These are phyloP conservation scores for Mystacides longicornis DNA, from an alignment of 2,888 invertebrate species.

Conservation along the genomic window DNA sequence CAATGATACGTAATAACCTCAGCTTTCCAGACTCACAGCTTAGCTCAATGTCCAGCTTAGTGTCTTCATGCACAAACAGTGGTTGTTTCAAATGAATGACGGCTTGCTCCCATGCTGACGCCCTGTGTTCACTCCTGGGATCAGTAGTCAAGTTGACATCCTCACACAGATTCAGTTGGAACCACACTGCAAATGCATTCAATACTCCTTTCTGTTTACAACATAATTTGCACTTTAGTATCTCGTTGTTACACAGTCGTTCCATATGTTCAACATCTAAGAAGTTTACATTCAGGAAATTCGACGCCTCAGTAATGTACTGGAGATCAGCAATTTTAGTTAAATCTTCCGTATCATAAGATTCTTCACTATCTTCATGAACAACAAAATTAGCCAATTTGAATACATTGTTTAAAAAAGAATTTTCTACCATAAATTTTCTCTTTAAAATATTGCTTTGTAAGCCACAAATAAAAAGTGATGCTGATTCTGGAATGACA, in stretches of 20 bases:
- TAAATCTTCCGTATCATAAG: conserved; percentile 66
- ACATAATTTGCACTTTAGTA: conserved; percentile 34
- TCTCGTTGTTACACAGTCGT: conserved; percentile 36
- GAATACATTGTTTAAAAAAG: conserved; percentile 26
- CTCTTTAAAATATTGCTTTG: conserved; percentile 46
- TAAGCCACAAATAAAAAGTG: conserved; percentile 56
- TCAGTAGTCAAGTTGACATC: conserved; percentile 54
- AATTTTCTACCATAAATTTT: conserved; percentile 39
- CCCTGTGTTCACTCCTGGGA: conserved; percentile 42
- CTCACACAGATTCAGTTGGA: conserved; percentile 61
- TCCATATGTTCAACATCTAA: conserved; percentile 47
- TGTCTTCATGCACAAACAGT: conserved; percentile 29
- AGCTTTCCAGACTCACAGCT: conserved; percentile 39
- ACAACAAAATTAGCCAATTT: conserved; percentile 34
- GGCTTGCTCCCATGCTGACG: conserved; percentile 73
- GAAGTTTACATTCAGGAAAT: conserved; percentile 56
- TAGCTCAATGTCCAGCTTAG: conserved; percentile 36
- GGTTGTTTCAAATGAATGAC: conserved; percentile 55
- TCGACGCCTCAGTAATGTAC: conserved; percentile 51
- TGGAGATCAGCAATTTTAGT: conserved; percentile 46
- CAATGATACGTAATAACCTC: conserved; percentile 31
- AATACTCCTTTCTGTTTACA: conserved; percentile 46
- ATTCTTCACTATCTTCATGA: conserved; percentile 39
- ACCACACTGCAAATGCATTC: conserved; percentile 65
- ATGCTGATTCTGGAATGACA: conserved; percentile 55